A percentile compares a stretch with the other conserved stretches of the same genome.
Conservation (phyloP, 2,888 invertebrate genomes). For the Caenorhabditis panamensis region DNA sequence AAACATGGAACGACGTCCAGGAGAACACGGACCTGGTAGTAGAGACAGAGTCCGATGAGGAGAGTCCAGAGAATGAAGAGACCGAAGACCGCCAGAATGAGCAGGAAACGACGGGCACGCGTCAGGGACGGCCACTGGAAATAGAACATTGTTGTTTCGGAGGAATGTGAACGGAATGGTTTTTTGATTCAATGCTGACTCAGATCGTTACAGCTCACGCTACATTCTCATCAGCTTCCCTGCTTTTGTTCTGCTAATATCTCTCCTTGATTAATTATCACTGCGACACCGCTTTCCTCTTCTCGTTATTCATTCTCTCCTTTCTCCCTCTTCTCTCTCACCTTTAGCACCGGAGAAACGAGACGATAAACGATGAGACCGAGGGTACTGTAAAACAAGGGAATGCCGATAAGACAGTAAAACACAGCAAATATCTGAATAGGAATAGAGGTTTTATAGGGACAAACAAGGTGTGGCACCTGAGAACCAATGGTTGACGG, state of each 20-base stretch:
- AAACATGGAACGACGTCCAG: neutral
- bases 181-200: no score
- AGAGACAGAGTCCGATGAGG: constrained; percentile 64
- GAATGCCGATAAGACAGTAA: constrained; percentile 77
- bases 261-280: neutral
- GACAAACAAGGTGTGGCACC: constrained; percentile 43
- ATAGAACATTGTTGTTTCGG: neutral
- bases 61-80: constrained; percentile 91
- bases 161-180: neutral
- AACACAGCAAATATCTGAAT: constrained; percentile 76
- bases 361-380: constrained; percentile 62
- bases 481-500: constrained; percentile 75
- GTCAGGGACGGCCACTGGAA: constrained; percentile 57
- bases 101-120: constrained; percentile 53
- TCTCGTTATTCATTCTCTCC: neutral
- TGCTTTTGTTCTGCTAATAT: neutral
- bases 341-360: constrained; percentile 60
- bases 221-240: neutral
- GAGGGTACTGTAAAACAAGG: constrained; percentile 75
- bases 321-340: constrained; percentile 17
- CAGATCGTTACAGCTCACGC: no score
- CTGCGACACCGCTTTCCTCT: neutral
- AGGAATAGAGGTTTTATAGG: neutral
- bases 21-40: constrained; percentile 57
- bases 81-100: constrained; percentile 54